Base-by-base conservation (phyloP, 1,140 invertebrate genomes). In the Bombus pyrosoma region DNA sequence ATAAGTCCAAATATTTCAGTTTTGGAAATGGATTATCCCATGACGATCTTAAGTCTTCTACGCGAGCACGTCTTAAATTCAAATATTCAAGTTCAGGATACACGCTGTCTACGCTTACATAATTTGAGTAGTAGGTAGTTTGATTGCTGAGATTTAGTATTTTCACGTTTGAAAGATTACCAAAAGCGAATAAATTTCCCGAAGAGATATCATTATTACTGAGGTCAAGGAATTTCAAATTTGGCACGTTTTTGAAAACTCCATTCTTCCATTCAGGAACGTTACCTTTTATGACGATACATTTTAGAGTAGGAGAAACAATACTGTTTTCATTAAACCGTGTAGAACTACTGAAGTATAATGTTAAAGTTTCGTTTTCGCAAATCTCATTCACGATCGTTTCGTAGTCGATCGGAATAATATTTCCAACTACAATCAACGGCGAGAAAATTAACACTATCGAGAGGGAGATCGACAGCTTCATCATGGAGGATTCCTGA, bases 31-130 rank as follows among this genome's bases (percentile, higher is more conserved):
- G 28, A 43, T 57, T 43, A 1, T 0, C 0, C 32, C 0, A 0
- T 5, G 0, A 22, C 18, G 18, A 6, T 2, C 0, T 0, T 6
- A 53, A 22, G 0, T 0, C 0, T 0, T 0, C 0, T 3, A 83
- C 12, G 0, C 0, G 0, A 10, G 0, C 25, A 5, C 39, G 1
- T 9, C 5, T 9, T 34, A 85, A 62, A 81, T 73, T 12, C n/a
- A 85, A 62, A 53, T 81, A 81, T 18, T n/a, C 22, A 13, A 85
- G 66, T 41, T 81, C 18, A 12, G 83, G 79, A 86, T 53, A 86
- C 8, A 28, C 3, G 34, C 37, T 13, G 0, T 3, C 1, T 13
- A 81, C 12, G 34, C 34, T 8, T 1, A 0, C 0, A 25, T 3
- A 28, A 15, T 1, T 0, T 12, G 0, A 10, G 39, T 39, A 37